Conservation (phyloP, 1,140 invertebrate species). For the Tetramorium alpestre region DNA sequence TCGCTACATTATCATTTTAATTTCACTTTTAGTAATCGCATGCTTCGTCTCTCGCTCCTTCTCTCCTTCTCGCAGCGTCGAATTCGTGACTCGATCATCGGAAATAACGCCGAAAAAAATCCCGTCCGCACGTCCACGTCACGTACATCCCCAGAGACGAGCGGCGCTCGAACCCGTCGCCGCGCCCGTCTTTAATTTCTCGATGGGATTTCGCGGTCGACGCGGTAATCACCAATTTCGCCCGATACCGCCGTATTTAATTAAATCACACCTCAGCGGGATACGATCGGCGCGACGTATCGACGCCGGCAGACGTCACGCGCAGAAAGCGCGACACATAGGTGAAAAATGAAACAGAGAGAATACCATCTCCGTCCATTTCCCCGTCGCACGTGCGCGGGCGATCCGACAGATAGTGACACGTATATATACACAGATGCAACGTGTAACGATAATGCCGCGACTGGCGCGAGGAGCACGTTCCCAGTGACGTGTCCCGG, state of each 20-base stretch:
- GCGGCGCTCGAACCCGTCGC: not conserved
- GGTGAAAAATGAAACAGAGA: constrained; percentile 55
- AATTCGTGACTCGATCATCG: not conserved
- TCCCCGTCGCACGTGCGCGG: constrained; percentile 41
- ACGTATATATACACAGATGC: constrained; percentile 36
- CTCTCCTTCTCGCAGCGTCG: not conserved
- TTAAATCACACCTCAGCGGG: constrained; percentile 66
- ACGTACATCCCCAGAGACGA: not conserved
- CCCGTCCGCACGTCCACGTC: not conserved
- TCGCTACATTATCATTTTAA: constrained; percentile 1
- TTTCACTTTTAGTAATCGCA: not conserved
- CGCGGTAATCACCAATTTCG: constrained; percentile 70
- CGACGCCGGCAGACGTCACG: not conserved
- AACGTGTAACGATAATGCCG: constrained; percentile 70
- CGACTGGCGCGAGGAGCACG: constrained; percentile 66
- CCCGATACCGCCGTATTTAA: constrained; percentile 64
- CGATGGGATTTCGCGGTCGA: constrained; percentile 42
- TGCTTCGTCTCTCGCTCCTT: not conserved
- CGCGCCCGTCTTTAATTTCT: constrained; percentile 42
- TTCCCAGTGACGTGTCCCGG: constrained; percentile 61
- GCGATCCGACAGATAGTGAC: constrained; percentile 39
- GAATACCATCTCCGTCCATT: constrained; percentile 16
- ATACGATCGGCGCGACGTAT: constrained; percentile 40
- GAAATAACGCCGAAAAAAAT: constrained; percentile 36
- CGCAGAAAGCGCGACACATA: not conserved